A percentile compares a stretch with the other conserved stretches of the same genome.
These are phyloP conservation scores for Drosophila neonasuta DNA, from an alignment of 2,888 invertebrate genomes.

Conservation along the genomic window DNA sequence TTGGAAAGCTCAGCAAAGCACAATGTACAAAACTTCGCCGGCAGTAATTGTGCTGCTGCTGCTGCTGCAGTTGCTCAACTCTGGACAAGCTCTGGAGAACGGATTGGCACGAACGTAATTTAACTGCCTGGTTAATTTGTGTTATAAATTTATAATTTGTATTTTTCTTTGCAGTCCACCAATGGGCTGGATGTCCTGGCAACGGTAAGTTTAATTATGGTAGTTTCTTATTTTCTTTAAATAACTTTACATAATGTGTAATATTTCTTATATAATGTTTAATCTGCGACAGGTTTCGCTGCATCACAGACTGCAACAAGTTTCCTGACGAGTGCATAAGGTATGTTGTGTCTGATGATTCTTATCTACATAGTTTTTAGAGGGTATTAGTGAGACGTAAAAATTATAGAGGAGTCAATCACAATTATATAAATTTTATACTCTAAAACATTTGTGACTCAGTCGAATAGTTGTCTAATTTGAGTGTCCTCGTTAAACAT, in stretches of 20 bases:
- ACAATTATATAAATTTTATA: no score
- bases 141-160: background rate
- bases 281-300: conserved; percentile 82
- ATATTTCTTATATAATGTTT: background rate
- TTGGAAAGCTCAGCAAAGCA: conserved; percentile 13
- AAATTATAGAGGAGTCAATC: no score
- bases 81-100: conserved; percentile 83
- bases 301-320: conserved; percentile 84
- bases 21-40: conserved; percentile 33
- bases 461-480: no score
- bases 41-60: conserved; percentile 23
- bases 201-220: conserved; percentile 79
- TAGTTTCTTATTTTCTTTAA: background rate
- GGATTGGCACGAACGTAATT: conserved; percentile 83
- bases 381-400: background rate
- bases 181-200: conserved; percentile 88
- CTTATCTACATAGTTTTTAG: background rate
- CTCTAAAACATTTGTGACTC: no score
- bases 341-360: conserved; percentile 71
- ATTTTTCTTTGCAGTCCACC: conserved; percentile 84
- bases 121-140: background rate
- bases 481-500: no score
- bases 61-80: conserved; percentile 39
- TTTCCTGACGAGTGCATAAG: conserved; percentile 86
- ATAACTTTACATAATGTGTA: no score